Evolutionary conservation across 2,113 vertebrate species (phyloP).

Genomic region (Ovis canadensis): DNA sequence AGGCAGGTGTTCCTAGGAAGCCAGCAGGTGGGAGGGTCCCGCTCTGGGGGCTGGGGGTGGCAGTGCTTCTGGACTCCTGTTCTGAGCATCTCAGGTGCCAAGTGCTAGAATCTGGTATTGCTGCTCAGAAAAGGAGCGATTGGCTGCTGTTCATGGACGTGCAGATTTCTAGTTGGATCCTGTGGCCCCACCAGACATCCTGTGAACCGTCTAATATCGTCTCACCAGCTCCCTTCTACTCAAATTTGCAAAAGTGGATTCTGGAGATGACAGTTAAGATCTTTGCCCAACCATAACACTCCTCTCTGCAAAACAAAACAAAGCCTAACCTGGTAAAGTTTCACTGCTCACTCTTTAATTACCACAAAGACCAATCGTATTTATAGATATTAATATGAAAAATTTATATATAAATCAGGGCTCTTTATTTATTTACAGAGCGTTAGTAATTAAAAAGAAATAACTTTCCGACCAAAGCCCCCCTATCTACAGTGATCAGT

Average conservation of each 20-base stretch:
- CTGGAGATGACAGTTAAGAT: not conserved
- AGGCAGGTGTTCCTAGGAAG: not conserved
- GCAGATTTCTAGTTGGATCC: not conserved
- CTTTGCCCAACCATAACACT: not conserved
- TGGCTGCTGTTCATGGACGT: not conserved
- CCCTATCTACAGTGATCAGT: not conserved
- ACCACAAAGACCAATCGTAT: not conserved
- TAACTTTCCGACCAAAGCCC: not conserved
- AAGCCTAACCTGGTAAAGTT: not conserved
- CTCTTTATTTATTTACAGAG: conserved; percentile 26
- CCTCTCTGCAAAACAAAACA: not conserved
- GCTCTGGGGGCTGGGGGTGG: not conserved
- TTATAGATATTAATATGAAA: not conserved
- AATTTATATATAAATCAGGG: not conserved
- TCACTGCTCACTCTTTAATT: not conserved
- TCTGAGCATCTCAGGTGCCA: not conserved
- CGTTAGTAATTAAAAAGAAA: not conserved
- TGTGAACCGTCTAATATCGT: not conserved
- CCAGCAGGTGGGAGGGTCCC: no score
- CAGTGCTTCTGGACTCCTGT: not conserved
- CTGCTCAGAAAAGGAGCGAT: not conserved
- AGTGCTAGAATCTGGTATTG: not conserved
- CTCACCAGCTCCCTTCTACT: not conserved
- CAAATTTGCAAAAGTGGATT: not conserved
- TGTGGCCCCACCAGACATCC: not conserved